A percentile compares a stretch with the other conserved stretches of the same genome.
phyloP scores from a whole-genome alignment of 2,113 vertebrate genomes.

The Cyanistes caeruleus region DNA sequence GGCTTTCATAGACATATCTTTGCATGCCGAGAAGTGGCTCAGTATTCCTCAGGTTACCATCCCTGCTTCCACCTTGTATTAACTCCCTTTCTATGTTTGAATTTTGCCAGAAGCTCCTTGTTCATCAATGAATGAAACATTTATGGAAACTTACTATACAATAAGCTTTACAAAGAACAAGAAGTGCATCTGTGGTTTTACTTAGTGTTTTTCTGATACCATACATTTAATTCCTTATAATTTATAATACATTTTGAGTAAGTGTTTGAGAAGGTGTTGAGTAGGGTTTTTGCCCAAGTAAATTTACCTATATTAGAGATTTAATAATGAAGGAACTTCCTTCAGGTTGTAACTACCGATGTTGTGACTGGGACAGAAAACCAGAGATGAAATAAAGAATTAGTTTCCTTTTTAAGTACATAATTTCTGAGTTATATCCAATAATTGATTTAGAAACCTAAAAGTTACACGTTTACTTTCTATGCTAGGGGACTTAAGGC shows the following conservation, averaged over 20 bases:
- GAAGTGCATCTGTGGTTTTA: conserved; percentile 11
- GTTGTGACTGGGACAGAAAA: conserved; percentile 21
- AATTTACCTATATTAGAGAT: conserved; percentile 22
- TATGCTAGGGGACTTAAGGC: neutral
- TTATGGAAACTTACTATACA: neutral
- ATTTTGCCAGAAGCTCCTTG: neutral
- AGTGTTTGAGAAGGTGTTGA: neutral
- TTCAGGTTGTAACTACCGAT: neutral
- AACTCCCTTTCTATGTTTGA: neutral
- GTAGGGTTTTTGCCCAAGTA: neutral
- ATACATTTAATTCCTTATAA: neutral
- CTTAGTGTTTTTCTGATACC: conserved; percentile 7
- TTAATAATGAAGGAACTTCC: neutral
- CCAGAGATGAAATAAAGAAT: conserved; percentile 24
- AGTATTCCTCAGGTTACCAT: neutral
- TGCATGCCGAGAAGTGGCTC: neutral
- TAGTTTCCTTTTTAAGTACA: neutral
- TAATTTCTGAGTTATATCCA: neutral
- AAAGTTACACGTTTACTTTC: neutral
- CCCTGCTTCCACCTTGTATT: neutral
- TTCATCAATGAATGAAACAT: neutral
- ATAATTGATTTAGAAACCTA: neutral
- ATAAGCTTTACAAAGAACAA: conserved; percentile 8
- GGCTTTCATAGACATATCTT: neutral
- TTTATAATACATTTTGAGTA: neutral